These are phyloP conservation scores for Nylanderia fulva DNA, from an alignment of 1,140 invertebrate species.

Conservation along the genomic window DNA sequence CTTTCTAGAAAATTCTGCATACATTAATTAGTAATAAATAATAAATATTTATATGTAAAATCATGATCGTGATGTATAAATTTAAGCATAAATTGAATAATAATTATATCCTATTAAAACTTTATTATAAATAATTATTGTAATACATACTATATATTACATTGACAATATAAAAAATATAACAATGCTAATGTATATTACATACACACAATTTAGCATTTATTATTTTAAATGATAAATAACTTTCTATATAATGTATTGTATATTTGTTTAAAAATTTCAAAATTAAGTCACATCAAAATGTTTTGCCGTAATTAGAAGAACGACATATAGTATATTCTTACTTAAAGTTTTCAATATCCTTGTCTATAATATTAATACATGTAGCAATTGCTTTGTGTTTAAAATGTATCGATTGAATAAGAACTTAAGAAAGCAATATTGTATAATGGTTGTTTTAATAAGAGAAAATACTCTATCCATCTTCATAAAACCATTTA, in stretches of 20 bases:
- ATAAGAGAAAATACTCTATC: constrained; percentile 15
- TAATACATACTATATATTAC: too few species aligned
- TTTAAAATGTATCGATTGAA: not conserved
- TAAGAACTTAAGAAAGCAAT: not conserved
- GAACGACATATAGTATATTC: not conserved
- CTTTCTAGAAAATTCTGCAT: not conserved
- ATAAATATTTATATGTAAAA: too few species aligned
- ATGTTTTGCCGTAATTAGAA: not conserved
- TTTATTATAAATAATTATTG: too few species aligned
- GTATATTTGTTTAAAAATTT: not conserved
- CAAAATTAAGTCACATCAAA: not conserved
- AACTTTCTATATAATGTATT: not conserved
- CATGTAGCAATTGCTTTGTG: not conserved
- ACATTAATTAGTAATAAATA: too few species aligned
- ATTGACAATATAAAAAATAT: too few species aligned
- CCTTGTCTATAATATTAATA: not conserved
- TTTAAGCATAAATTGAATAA: too few species aligned
- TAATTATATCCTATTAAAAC: too few species aligned
- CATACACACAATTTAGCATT: too few species aligned
- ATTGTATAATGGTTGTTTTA: not conserved
- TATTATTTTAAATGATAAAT: not conserved
- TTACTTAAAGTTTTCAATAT: constrained; percentile 20
- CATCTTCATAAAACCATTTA: constrained; percentile 38
- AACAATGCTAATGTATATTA: too few species aligned
- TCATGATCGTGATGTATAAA: too few species aligned